Base-by-base conservation (phyloP, 2,888 invertebrate species). In the Norana najaformis region DNA sequence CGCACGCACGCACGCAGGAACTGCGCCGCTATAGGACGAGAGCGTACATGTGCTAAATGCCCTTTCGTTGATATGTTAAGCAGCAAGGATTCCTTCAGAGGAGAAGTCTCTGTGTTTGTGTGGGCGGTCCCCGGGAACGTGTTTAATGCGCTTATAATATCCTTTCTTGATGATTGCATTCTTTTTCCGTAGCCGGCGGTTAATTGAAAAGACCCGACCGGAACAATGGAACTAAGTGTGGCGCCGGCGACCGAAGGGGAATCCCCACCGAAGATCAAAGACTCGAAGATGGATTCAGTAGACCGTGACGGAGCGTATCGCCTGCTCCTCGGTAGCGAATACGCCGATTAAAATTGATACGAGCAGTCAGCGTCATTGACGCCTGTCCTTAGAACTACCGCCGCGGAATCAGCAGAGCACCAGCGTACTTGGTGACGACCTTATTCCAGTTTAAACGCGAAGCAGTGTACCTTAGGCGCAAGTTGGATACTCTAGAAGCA, bases 121-220 rank as follows among this genome's bases (percentile, higher is more conserved):
- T 69, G 69, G 69, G 69, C 69, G 69, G 69, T 69, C 69, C 11
- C 69, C 69, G 85, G 0, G 37, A 85, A 85, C 85, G 85, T 37
- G 85, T 85, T 37, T 85, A 85, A 85, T 85, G 85, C 37, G 85
- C 37, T 37, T 85, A 37, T 37, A 85, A 37, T 85, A 37, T 37
- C 35, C 35, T 23, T 85, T 37, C 36, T 85, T 85, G 85, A 85
- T 85, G 35, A 85, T 36, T 85, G 85, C 36, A 37, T 37, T 85
- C 85, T 85, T 85, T 35, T 85, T 85, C 85, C 85, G 85, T 30
- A 85, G 85, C 85, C 13, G 36, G 85, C 85, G 85, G 85, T 85
- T 36, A 85, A 35, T 85, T 85, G 85, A 85, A 85, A 85, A 37
- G 85, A 16, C 36, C 85, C 37, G 18, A 18, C 85, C 35, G 85